A percentile compares a stretch with the other conserved stretches of the same genome.
Conservation (phyloP, 1,140 invertebrate species). For the Temnothorax curvispinosus region DNA sequence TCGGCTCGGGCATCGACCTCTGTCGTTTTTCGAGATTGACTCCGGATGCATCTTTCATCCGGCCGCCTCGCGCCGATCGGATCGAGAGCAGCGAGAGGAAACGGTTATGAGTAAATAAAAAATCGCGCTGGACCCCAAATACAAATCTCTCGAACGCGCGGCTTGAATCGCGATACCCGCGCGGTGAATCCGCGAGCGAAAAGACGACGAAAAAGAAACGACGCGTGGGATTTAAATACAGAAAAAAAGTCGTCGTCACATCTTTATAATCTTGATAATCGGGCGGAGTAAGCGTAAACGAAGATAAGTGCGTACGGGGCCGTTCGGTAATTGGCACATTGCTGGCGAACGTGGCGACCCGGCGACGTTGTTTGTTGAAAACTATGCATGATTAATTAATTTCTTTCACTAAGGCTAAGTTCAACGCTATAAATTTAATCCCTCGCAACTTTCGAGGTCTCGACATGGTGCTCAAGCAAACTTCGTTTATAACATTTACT, state of each 20-base stretch:
- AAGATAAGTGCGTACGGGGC: neutral
- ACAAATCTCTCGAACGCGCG: neutral
- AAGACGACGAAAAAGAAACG: neutral
- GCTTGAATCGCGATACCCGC: neutral
- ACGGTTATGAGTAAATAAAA: neutral
- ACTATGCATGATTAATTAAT: neutral
- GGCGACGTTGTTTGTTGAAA: neutral
- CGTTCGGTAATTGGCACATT: neutral
- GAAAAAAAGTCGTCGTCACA: neutral
- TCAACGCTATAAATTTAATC: neutral
- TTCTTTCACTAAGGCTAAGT: neutral
- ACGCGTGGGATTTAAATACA: neutral
- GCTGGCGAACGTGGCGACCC: neutral
- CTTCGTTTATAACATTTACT: neutral
- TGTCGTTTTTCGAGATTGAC: neutral
- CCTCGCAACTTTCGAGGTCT: neutral
- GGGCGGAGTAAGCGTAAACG: neutral
- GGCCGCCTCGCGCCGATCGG: too few species aligned
- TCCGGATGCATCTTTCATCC: neutral
- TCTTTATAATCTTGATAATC: neutral
- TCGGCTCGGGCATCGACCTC: conserved; percentile 48
- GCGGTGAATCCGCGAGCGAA: neutral
- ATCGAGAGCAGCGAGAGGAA: neutral
- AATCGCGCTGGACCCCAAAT: neutral
- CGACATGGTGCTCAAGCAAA: neutral